Conservation (phyloP, 2,797 vertebrate species). For the Oreochromis mossambicus region DNA sequence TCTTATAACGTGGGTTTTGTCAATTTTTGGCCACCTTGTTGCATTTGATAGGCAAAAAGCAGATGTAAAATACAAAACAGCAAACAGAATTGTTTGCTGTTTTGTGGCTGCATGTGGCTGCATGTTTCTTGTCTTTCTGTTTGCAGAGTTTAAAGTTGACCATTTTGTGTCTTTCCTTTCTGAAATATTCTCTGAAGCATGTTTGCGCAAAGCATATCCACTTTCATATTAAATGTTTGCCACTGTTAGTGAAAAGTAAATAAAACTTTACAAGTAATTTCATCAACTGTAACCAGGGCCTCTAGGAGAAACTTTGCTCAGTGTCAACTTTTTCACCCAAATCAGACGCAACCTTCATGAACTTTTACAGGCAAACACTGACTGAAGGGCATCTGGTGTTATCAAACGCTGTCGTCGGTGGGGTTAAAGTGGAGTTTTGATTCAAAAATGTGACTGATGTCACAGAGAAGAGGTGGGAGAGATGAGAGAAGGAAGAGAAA, state of each 20-base stretch:
- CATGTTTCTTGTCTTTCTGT: background rate
- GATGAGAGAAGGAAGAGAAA: conserved; percentile 28
- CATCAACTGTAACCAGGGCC: background rate
- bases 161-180: background rate
- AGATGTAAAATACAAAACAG: background rate
- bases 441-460: conserved; percentile 39
- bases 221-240: background rate
- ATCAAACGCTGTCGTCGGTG: conserved; percentile 29
- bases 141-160: background rate
- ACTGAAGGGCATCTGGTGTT: conserved; percentile 19
- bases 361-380: conserved; percentile 36
- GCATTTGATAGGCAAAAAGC: conserved; percentile 5
- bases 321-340: conserved; percentile 21
- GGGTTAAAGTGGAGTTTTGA: conserved; percentile 47
- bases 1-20: conserved; percentile 16
- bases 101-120: background rate
- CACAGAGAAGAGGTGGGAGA: conserved; percentile 11
- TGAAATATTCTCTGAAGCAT: background rate
- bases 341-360: conserved; percentile 41
- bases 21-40: conserved; percentile 7
- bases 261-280: background rate
- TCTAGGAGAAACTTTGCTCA: conserved; percentile 19
- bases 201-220: background rate
- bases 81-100: background rate
- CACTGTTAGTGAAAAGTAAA: background rate